A percentile compares a stretch with the other conserved stretches of the same genome.
Evolutionary conservation across 2,888 invertebrate species (phyloP).

Genomic region (Helleia helle): DNA sequence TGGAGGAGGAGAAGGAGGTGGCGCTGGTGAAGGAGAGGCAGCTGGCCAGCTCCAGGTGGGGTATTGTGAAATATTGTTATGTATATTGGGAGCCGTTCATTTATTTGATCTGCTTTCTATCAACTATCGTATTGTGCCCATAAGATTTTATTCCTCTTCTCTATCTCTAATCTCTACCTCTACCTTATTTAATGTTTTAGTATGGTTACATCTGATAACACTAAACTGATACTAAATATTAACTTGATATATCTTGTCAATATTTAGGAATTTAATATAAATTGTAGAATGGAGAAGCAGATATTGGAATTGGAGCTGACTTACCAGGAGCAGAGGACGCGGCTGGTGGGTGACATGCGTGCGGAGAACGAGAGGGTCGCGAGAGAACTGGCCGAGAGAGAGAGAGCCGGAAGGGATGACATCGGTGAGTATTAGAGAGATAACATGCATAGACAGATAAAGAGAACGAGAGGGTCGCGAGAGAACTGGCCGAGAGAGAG

Average conservation of each 20-base stretch:
- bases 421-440: not conserved
- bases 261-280: no score
- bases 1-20: constrained; percentile 54
- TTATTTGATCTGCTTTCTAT: constrained; percentile 2
- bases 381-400: constrained; percentile 75
- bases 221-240: no score
- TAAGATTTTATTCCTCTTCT: no score
- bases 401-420: constrained; percentile 37
- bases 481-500: not conserved
- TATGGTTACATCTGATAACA: no score
- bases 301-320: constrained; percentile 54
- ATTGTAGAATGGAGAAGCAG: constrained; percentile 58
- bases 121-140: no score
- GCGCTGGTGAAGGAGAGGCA: constrained; percentile 60
- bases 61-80: no score
- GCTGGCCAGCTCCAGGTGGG: constrained; percentile 53
- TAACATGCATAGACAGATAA: not conserved
- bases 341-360: constrained; percentile 77
- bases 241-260: no score
- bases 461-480: not conserved
- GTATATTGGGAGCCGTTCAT: no score
- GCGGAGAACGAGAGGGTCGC: constrained; percentile 79
- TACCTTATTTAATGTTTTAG: no score
- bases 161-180: no score
- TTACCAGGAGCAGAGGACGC: constrained; percentile 58